Percentiles rank a stretch among this genome's conserved stretches.
These are phyloP conservation scores for Eubasilissa regina DNA, from an alignment of 1,140 invertebrate species.

Conservation along the genomic window DNA sequence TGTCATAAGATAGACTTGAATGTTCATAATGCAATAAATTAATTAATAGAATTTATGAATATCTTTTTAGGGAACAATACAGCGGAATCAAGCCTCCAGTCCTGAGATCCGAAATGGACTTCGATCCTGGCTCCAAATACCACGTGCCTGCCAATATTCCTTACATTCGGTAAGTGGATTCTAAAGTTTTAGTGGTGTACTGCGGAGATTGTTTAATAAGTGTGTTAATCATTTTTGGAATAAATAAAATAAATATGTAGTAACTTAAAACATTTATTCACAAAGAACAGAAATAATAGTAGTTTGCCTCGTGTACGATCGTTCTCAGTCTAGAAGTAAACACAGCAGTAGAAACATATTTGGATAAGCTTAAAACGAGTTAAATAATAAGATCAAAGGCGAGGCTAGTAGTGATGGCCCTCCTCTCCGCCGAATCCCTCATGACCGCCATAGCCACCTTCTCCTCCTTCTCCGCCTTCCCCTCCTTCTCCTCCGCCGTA, in stretches of 20 bases:
- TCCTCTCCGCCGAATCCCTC: conserved; percentile 60
- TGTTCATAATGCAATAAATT: background rate
- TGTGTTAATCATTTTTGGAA: background rate
- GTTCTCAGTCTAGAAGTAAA: conserved; percentile 54
- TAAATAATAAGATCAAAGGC: conserved; percentile 55
- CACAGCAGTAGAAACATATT: conserved; percentile 51
- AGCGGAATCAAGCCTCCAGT: conserved; percentile 90
- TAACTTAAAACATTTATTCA: conserved; percentile 57
- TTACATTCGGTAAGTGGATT: conserved; percentile 85
- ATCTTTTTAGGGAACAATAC: conserved; percentile 79
- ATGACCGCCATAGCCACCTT: conserved; percentile 61
- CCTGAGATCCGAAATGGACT: conserved; percentile 87
- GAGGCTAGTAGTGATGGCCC: conserved; percentile 56
- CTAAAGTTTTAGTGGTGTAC: background rate
- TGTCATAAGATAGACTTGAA: too few species aligned
- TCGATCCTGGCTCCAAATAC: conserved; percentile 93
- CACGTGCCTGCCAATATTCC: conserved; percentile 92
- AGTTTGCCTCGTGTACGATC: conserved; percentile 58
- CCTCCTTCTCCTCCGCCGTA: conserved; percentile 58
- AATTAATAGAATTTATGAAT: too few species aligned
- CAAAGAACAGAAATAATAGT: conserved; percentile 47
- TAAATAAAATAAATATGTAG: conserved; percentile 16
- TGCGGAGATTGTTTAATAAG: conserved; percentile 40
- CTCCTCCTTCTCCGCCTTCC: conserved; percentile 56
- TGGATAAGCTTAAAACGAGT: conserved; percentile 59